Percentiles rank a stretch among this genome's conserved stretches.
phyloP scores from a whole-genome alignment of 1,140 invertebrate genomes.

The Oscheius sp. region DNA sequence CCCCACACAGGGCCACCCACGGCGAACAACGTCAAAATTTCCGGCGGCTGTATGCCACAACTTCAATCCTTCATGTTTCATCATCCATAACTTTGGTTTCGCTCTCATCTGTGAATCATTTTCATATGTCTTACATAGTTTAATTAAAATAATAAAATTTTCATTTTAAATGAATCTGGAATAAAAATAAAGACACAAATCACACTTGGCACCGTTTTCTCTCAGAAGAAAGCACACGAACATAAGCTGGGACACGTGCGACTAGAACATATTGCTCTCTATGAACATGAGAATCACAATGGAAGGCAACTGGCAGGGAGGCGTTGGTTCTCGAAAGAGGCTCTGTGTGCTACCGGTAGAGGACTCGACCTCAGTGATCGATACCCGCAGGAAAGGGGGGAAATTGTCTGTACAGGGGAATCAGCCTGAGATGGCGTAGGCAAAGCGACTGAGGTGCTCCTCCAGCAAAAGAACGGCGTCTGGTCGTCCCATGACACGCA shows the following conservation, averaged over 20 bases:
- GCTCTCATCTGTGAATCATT: too few relatives aligned
- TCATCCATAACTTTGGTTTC: too few relatives aligned
- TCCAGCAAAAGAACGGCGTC: slow-evolving; percentile 54
- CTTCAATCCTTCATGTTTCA: too few relatives aligned
- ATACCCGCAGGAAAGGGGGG: background rate
- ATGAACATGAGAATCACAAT: background rate
- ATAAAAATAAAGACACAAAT: background rate
- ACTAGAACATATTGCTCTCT: background rate
- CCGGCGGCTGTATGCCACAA: too few relatives aligned
- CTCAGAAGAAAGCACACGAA: background rate
- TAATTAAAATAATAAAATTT: too few relatives aligned
- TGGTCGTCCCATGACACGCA: slow-evolving; percentile 54
- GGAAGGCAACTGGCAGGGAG: background rate
- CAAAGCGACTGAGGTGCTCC: slow-evolving; percentile 37
- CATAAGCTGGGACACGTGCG: too few relatives aligned
- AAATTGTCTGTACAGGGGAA: background rate
- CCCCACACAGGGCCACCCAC: too few relatives aligned
- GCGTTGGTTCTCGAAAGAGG: background rate
- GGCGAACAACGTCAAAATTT: too few relatives aligned
- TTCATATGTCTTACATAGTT: too few relatives aligned
- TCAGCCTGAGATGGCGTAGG: slow-evolving; percentile 1
- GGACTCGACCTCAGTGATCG: background rate
- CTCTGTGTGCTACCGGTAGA: background rate
- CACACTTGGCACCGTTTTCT: background rate
- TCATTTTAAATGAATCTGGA: too few relatives aligned